These are phyloP conservation scores for Aix galericulata DNA, from an alignment of 2,113 vertebrate species.

Conservation along the genomic window DNA sequence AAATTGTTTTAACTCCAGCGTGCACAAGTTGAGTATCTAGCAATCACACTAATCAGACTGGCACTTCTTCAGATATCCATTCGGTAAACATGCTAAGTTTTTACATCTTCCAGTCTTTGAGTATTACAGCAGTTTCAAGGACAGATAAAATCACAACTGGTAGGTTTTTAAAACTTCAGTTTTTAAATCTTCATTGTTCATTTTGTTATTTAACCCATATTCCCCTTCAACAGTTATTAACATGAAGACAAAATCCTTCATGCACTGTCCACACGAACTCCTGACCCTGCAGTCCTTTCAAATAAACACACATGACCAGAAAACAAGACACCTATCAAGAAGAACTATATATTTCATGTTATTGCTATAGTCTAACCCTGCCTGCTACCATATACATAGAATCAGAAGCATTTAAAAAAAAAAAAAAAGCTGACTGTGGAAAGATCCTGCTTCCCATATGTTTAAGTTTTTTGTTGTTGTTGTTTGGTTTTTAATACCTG, in stretches of 20 bases:
- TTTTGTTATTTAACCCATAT: background rate
- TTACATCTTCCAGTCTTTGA: background rate
- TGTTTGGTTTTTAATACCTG: background rate
- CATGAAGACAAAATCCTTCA: background rate
- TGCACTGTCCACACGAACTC: background rate
- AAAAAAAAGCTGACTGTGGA: background rate
- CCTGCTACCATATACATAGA: background rate
- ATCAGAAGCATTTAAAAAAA: background rate
- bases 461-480: background rate
- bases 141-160: background rate
- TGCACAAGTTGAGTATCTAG: background rate
- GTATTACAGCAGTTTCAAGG: background rate
- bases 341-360: background rate
- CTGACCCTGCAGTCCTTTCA: background rate
- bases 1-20: background rate
- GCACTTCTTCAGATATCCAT: background rate
- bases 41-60: background rate
- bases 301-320: background rate
- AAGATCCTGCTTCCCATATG: background rate
- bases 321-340: background rate
- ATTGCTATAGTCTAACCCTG: background rate
- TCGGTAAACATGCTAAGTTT: background rate
- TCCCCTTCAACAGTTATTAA: background rate
- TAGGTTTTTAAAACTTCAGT: background rate
- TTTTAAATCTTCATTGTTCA: background rate